phyloP scores from a whole-genome alignment of 2,888 invertebrate genomes.

The Theretra japonica region DNA sequence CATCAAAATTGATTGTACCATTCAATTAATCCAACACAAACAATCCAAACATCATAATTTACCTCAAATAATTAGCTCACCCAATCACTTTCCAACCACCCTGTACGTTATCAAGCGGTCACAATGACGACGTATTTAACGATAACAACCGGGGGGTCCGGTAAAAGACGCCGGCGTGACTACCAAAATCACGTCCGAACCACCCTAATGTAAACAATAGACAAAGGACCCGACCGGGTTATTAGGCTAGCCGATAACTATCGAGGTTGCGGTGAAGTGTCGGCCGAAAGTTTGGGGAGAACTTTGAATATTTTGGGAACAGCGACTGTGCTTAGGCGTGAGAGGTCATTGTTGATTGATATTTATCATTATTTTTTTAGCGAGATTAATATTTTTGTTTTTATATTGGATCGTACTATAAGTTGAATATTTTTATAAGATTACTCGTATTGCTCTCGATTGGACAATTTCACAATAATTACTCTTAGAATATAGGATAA shows the following conservation, averaged over 20 bases:
- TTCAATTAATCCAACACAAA: no score
- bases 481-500: no score
- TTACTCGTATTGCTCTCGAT: no score
- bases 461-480: no score
- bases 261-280: slow-evolving; percentile 46
- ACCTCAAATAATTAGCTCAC: background rate
- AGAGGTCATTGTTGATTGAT: no score
- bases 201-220: slow-evolving; percentile 83
- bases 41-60: background rate
- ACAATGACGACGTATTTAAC: slow-evolving; percentile 73
- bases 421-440: no score
- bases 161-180: slow-evolving; percentile 79
- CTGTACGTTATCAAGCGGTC: slow-evolving; percentile 55
- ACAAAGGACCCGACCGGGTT: slow-evolving; percentile 75
- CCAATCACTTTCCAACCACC: slow-evolving; percentile 43
- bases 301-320: background rate
- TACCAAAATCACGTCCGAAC: slow-evolving; percentile 76
- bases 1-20: no score
- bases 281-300: background rate
- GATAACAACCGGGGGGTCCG: slow-evolving; percentile 79
- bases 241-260: slow-evolving; percentile 73
- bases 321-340: no score
- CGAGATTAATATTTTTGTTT: no score
- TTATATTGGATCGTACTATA: no score
- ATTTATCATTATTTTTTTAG: no score